Percentiles rank a stretch among this genome's conserved stretches.
Evolutionary conservation across 2,797 vertebrate species (phyloP).

Genomic region (Sylvia borin): DNA sequence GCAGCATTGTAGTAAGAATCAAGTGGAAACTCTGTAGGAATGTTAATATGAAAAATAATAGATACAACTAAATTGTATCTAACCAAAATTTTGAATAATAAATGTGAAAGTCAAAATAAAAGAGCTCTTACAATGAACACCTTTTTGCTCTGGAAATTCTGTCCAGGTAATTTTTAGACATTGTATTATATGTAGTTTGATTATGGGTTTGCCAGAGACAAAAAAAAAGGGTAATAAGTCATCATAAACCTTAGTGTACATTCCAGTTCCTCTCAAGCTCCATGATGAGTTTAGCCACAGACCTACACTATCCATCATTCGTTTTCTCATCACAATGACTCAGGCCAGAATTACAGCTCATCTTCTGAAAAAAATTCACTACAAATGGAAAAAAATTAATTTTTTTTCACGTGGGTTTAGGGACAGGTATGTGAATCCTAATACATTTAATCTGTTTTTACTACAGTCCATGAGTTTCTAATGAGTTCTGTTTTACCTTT

Average conservation of each 20-base stretch:
- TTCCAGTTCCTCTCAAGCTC: background rate
- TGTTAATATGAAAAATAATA: background rate
- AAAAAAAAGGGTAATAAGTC: background rate
- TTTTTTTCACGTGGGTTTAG: background rate
- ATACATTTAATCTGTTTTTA: background rate
- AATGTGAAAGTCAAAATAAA: background rate
- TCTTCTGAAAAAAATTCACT: background rate
- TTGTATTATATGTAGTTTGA: background rate
- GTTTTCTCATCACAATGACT: background rate
- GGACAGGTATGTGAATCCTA: background rate
- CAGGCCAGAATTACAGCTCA: background rate
- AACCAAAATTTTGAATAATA: background rate
- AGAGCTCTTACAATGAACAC: rapidly evolving
- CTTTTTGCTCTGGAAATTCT: background rate
- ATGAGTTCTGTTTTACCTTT: background rate
- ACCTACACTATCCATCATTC: background rate
- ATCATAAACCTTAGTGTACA: background rate
- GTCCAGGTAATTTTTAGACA: background rate
- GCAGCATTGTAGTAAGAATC: background rate
- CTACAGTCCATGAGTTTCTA: background rate
- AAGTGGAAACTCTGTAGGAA: background rate
- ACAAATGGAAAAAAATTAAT: background rate
- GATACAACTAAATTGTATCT: background rate
- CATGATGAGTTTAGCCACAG: background rate
- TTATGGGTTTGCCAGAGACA: background rate